A percentile compares a stretch with the other conserved stretches of the same genome.
phyloP scores from a whole-genome alignment of 2,888 invertebrate species.

The Drosophila vallismaia region DNA sequence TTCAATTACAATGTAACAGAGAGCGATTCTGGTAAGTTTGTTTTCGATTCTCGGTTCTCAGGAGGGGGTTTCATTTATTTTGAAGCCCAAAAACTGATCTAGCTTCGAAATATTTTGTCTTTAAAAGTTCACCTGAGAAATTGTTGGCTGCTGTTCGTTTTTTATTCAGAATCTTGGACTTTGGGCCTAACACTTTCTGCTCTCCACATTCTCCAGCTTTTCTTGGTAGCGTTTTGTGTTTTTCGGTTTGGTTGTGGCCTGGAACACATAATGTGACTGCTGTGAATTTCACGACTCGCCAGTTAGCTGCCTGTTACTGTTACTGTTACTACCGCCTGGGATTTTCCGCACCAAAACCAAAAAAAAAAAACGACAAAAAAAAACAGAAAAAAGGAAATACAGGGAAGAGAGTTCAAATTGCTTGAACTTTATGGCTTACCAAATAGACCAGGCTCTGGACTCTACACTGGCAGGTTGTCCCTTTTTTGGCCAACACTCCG shows the following conservation, averaged over 20 bases:
- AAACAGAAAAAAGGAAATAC: slow-evolving; percentile 20
- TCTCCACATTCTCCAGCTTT: neutral
- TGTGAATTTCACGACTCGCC: slow-evolving; percentile 73
- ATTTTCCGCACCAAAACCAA: slow-evolving; percentile 27
- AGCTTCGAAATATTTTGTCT: neutral
- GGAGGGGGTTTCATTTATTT: neutral
- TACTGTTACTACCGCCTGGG: slow-evolving; percentile 27
- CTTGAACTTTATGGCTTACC: slow-evolving; percentile 78
- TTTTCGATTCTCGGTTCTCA: neutral
- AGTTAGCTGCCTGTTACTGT: slow-evolving; percentile 57
- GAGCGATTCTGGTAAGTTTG: neutral
- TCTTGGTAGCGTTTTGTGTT: neutral
- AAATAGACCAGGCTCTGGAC: slow-evolving; percentile 60
- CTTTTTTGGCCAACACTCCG: slow-evolving; percentile 59
- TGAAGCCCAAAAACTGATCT: neutral
- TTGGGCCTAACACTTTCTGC: neutral
- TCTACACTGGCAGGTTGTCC: slow-evolving; percentile 66
- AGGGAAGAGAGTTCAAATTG: slow-evolving; percentile 72
- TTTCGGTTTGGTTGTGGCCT: slow-evolving; percentile 1
- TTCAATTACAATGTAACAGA: slow-evolving; percentile 15
- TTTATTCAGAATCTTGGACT: no score
- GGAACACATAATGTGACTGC: slow-evolving; percentile 70
- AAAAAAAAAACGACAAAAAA: no score
- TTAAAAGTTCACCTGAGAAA: neutral
- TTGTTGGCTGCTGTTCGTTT: neutral